These are phyloP conservation scores for Hyles lineata DNA, from an alignment of 2,888 invertebrate genomes.

Conservation along the genomic window DNA sequence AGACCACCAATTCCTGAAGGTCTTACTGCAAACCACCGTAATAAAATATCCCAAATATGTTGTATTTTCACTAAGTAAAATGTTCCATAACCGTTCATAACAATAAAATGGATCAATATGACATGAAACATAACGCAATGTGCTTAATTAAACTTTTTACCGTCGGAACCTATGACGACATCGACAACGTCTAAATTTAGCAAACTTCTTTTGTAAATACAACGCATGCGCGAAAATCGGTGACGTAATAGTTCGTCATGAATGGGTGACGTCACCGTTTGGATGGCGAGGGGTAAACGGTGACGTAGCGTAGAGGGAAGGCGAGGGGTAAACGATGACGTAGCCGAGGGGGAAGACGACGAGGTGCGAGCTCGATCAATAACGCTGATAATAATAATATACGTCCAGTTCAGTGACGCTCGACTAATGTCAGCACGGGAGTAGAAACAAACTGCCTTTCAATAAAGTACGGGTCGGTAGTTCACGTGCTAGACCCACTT, in stretches of 20 bases:
- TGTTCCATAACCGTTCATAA: not conserved
- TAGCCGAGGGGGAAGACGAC: constrained; percentile 52
- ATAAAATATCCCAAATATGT: not conserved
- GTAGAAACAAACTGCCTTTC: constrained; percentile 61
- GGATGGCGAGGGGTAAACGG: constrained; percentile 55
- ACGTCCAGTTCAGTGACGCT: constrained; percentile 70
- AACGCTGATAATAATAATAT: constrained; percentile 60
- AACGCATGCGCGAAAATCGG: constrained; percentile 44
- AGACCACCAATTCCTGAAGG: too few species aligned
- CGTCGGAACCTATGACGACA: constrained; percentile 42
- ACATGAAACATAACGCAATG: constrained; percentile 35
- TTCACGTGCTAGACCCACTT: constrained; percentile 63
- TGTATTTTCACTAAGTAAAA: not conserved
- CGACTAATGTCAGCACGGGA: constrained; percentile 59
- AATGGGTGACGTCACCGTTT: constrained; percentile 64
- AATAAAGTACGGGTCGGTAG: constrained; percentile 71
- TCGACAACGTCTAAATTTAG: constrained; percentile 54
- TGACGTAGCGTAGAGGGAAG: constrained; percentile 64
- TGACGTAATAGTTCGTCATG: constrained; percentile 67
- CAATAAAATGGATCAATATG: not conserved
- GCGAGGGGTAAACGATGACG: constrained; percentile 68
- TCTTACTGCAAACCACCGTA: not conserved
- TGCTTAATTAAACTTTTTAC: constrained; percentile 23
- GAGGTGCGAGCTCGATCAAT: constrained; percentile 60
- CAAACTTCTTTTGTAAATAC: constrained; percentile 34